phyloP scores from a whole-genome alignment of 2,888 invertebrate genomes.

The Camptogramma bilineatum region DNA sequence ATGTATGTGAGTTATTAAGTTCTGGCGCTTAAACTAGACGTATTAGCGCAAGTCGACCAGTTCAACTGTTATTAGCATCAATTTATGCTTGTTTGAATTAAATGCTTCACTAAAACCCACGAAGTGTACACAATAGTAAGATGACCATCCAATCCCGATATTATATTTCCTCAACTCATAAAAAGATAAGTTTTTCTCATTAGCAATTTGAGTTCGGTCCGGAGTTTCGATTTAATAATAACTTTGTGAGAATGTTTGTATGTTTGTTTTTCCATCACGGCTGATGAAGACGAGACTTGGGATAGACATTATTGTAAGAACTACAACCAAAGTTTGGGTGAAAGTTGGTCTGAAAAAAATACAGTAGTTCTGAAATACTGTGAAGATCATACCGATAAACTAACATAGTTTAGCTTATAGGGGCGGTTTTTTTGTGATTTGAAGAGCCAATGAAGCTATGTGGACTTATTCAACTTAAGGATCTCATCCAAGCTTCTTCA shows the following conservation, averaged over 20 bases:
- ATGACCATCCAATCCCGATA: constrained; percentile 24
- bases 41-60: background rate
- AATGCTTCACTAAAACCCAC: background rate
- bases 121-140: constrained; percentile 21
- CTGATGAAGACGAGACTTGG: background rate
- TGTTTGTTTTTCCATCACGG: background rate
- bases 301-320: no score
- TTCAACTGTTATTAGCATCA: background rate
- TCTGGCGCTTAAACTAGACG: background rate
- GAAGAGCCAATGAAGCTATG: no score
- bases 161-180: constrained; percentile 33
- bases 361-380: no score
- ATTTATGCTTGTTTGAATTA: background rate
- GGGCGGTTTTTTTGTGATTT: no score
- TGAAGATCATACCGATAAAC: no score
- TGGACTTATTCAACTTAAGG: no score
- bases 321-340: no score
- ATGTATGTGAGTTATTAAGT: background rate
- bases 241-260: background rate
- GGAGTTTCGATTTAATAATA: constrained; percentile 38
- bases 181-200: constrained; percentile 40
- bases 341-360: no score
- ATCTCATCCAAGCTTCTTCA: no score
- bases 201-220: constrained; percentile 37
- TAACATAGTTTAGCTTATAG: no score